These are phyloP conservation scores for Dicentrarchus labrax DNA, from an alignment of 2,113 vertebrate species.

Conservation along the genomic window DNA sequence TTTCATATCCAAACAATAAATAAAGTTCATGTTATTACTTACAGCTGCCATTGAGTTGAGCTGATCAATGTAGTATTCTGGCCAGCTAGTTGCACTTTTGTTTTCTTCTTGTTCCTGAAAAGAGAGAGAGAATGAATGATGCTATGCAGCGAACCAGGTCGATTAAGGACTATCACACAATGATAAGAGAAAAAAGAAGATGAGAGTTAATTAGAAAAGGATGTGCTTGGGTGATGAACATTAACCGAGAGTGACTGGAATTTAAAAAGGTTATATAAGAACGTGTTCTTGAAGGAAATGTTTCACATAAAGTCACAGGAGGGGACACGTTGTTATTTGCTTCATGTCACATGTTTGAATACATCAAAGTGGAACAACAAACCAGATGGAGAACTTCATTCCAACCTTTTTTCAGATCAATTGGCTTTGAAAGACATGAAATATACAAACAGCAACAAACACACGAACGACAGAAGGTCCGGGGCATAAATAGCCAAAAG, in stretches of 20 bases:
- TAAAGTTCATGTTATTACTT: slow-evolving; percentile 79
- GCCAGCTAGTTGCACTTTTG: slow-evolving; percentile 99
- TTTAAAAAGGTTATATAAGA: slow-evolving; percentile 4
- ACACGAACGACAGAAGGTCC: slow-evolving; percentile 42
- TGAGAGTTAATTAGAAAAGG: not conserved
- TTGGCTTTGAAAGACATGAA: slow-evolving; percentile 18
- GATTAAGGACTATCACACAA: not conserved
- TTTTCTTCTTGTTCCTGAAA: slow-evolving; percentile 98
- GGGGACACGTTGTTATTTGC: slow-evolving; percentile 15
- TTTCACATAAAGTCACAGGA: slow-evolving; percentile 24
- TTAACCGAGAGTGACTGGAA: slow-evolving; percentile 10
- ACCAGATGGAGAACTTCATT: slow-evolving; percentile 19
- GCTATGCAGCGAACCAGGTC: not conserved
- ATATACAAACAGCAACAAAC: slow-evolving; percentile 38
- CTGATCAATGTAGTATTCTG: slow-evolving; percentile 98
- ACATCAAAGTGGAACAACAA: slow-evolving; percentile 35
- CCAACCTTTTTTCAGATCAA: slow-evolving; percentile 1
- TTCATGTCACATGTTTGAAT: slow-evolving; percentile 23
- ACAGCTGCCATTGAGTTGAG: slow-evolving; percentile 99
- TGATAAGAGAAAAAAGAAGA: not conserved
- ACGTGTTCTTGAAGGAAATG: not conserved
- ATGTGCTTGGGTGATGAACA: not conserved
- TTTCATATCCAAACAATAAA: not conserved
- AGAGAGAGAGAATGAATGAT: slow-evolving; percentile 19
- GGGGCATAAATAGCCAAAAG: slow-evolving; percentile 45